Base-by-base conservation (phyloP, 2,113 vertebrate species). In the Falcunculus frontatus region DNA sequence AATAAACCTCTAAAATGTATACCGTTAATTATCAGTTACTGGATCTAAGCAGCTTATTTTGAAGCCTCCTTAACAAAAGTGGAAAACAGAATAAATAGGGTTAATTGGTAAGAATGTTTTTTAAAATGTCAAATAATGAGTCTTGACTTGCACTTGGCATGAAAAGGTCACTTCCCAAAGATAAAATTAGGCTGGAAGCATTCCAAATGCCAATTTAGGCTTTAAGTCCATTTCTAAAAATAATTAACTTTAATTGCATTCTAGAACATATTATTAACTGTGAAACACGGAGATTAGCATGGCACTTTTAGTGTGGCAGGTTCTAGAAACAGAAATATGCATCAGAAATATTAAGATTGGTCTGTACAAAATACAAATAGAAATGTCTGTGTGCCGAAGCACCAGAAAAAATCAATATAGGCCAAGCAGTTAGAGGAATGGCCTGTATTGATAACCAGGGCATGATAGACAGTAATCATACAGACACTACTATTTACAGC, bases 151-250 rank as follows among this genome's bases (percentile, higher is more conserved):
- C 33, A 77, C 23, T 73, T 90, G 42, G 37, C 57, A 41, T 91
- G 67, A 59, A 90, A 96, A 97, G 67, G 78, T 94, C 91, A 91
- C 87, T 77, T 90, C 23, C 50, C 68, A 46, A 87, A 80, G 67
- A 82, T n/a, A 94, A 94, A 93, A 91, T 83, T 56, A 84, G 42
- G 42, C 41, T 96, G 87, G 78, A 93, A 83, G 67, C 55, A 60
- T 82, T 91, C 82, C 59, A 85, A 64, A 90, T 44, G 32, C 57
- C 84, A 87, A 85, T 83, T 76, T 57, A 80, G 39, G 32, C 47
- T 83, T 85, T 39, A 87, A 63, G 41, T 72, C 53, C 27, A 79
- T 73, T 85, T 96, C 84, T 86, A 94, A 93, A 95, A 94, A 95
- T 87, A 91, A 90, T 82, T 75, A 91, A 64, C 41, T 89, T 78